Percentiles rank a stretch among this genome's conserved stretches.
These are phyloP conservation scores for Pyralis farinalis DNA, from an alignment of 2,888 invertebrate genomes.

Conservation along the genomic window DNA sequence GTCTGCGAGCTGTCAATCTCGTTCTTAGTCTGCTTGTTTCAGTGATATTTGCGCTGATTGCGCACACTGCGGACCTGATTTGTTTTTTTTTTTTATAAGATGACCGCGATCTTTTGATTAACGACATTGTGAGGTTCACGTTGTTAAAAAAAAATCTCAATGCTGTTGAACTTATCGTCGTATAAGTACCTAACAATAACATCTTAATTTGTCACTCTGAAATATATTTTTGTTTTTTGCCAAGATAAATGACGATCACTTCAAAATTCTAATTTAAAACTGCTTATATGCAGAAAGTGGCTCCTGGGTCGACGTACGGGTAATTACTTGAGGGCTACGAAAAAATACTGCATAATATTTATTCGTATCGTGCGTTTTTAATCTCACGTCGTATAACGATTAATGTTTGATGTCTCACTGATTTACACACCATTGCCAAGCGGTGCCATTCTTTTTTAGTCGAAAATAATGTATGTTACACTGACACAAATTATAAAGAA, in stretches of 20 bases:
- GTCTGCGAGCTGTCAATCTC: no score
- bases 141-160: no score
- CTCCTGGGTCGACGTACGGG: conserved; percentile 56
- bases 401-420: conserved; percentile 38
- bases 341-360: conserved; percentile 13
- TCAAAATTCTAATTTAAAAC: conserved; percentile 66
- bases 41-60: no score
- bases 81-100: no score
- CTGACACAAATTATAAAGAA: no score
- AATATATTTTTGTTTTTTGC: conserved; percentile 33
- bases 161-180: conserved; percentile 17
- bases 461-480: conserved; percentile 20
- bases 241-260: conserved; percentile 51
- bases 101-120: no score
- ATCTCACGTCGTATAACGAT: conserved; percentile 45
- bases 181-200: conserved; percentile 28
- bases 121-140: no score
- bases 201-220: conserved; percentile 41
- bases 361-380: conserved; percentile 41
- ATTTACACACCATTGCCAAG: no score
- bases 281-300: conserved; percentile 47
- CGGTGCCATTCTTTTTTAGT: conserved; percentile 16
- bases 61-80: no score
- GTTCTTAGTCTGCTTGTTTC: no score
- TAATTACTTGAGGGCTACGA: conserved; percentile 38